These are phyloP conservation scores for Ptychodera flava DNA, from an alignment of 35 echinoderm and acorn worm species.

Conservation along the genomic window DNA sequence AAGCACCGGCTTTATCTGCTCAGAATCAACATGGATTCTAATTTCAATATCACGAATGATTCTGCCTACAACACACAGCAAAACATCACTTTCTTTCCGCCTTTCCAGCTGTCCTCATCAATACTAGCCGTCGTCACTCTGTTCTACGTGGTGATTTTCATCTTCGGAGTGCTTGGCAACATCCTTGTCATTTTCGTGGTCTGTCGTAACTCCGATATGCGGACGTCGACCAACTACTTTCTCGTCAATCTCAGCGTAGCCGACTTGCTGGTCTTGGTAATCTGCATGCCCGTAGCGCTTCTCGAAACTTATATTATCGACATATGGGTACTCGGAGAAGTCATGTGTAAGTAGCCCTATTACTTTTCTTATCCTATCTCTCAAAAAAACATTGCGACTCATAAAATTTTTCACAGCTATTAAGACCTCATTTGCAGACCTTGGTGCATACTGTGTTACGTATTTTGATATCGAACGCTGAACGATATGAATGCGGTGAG, in stretches of 20 bases:
- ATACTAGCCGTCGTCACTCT: slow-evolving; percentile 12
- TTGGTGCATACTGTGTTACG: no score
- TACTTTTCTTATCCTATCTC: no score
- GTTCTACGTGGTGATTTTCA: slow-evolving; percentile 45
- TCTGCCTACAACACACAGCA: no score
- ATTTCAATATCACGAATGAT: no score
- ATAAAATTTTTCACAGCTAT: no score
- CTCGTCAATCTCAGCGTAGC: slow-evolving; percentile 84
- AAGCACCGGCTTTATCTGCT: no score
- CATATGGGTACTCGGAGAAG: slow-evolving; percentile 50
- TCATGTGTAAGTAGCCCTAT: slow-evolving; percentile 83
- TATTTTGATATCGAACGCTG: no score
- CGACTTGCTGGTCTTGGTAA: slow-evolving; percentile 67
- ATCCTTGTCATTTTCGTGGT: slow-evolving; percentile 75
- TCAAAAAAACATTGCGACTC: no score
- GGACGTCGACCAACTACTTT: slow-evolving; percentile 92
- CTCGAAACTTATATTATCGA: slow-evolving; percentile 51
- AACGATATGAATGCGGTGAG: no score
- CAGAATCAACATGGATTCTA: no score
- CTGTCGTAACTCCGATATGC: slow-evolving; percentile 71
- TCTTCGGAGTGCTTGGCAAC: slow-evolving; percentile 76
- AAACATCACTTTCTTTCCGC: no score
- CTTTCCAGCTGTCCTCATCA: neutral
- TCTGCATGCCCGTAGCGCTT: slow-evolving; percentile 76
- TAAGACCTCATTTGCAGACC: no score